Percentiles rank a stretch among this genome's conserved stretches.
phyloP scores from a whole-genome alignment of 1,140 invertebrate species.

The Lithobius niger region DNA sequence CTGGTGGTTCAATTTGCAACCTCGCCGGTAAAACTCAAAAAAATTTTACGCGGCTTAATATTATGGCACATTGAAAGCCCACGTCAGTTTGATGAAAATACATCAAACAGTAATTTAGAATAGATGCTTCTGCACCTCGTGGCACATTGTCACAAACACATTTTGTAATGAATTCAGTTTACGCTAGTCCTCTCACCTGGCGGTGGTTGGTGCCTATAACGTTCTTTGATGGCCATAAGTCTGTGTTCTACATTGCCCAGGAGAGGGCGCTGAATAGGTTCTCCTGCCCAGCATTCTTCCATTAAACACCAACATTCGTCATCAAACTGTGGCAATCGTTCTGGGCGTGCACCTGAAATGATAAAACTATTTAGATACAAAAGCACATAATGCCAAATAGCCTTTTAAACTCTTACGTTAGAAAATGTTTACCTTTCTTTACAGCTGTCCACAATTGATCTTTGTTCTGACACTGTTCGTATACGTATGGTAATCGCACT shows the following conservation, averaged over 20 bases:
- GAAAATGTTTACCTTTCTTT: slow-evolving; percentile 48
- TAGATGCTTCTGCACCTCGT: no score
- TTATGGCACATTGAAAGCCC: no score
- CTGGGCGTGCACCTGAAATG: slow-evolving; percentile 47
- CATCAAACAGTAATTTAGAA: no score
- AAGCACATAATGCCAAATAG: neutral
- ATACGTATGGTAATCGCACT: slow-evolving; percentile 59
- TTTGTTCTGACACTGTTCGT: slow-evolving; percentile 76
- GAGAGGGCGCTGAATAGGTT: slow-evolving; percentile 56
- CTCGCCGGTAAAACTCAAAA: no score
- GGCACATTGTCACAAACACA: no score
- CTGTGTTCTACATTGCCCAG: slow-evolving; percentile 58
- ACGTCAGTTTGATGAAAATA: no score
- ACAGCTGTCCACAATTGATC: slow-evolving; percentile 77
- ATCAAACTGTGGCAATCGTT: slow-evolving; percentile 55
- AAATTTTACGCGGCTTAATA: no score
- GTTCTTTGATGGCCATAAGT: slow-evolving; percentile 38
- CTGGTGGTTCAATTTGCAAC: no score
- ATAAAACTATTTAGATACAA: slow-evolving; percentile 1
- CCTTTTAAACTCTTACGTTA: neutral
- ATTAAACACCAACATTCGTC: slow-evolving; percentile 72
- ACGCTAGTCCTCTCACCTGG: slow-evolving; percentile 4
- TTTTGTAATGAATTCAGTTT: no score
- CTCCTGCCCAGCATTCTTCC: slow-evolving; percentile 69
- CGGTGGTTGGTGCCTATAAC: slow-evolving; percentile 3